These are phyloP conservation scores for Nemurella pictetii DNA, from an alignment of 2,888 invertebrate species.

Conservation along the genomic window DNA sequence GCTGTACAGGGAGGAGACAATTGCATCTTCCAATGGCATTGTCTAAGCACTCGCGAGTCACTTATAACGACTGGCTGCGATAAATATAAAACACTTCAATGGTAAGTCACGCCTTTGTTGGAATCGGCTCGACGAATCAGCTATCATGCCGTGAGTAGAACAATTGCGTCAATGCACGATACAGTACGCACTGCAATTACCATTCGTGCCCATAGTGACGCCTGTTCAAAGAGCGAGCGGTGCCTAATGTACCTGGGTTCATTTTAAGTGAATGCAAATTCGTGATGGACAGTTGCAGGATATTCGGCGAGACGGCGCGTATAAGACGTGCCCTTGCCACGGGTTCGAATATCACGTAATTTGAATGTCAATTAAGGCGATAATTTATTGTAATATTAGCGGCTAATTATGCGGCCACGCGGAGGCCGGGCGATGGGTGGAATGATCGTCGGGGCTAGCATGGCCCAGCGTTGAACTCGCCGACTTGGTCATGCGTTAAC, in stretches of 20 bases:
- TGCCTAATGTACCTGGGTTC: neutral
- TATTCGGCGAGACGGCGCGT: neutral
- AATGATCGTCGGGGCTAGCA: too few species aligned
- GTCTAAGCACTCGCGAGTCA: neutral
- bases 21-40: constrained; percentile 23
- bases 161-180: constrained; percentile 1
- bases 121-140: neutral
- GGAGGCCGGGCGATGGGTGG: constrained; percentile 15
- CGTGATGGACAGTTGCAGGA: neutral
- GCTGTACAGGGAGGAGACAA: neutral
- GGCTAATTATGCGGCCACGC: neutral
- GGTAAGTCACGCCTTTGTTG: constrained; percentile 19
- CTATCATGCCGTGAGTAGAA: neutral
- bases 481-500: neutral
- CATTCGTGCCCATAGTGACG: neutral
- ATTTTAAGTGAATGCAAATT: neutral
- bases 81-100: constrained; percentile 16
- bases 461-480: neutral
- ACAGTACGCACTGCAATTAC: neutral
- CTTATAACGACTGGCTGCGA: neutral
- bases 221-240: neutral
- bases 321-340: constrained; percentile 1
- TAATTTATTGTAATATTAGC: constrained; percentile 24
- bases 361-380: constrained; percentile 18
- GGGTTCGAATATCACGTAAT: constrained; percentile 16